These are phyloP conservation scores for Cetonia aurata DNA, from an alignment of 2,888 invertebrate genomes.

Conservation along the genomic window DNA sequence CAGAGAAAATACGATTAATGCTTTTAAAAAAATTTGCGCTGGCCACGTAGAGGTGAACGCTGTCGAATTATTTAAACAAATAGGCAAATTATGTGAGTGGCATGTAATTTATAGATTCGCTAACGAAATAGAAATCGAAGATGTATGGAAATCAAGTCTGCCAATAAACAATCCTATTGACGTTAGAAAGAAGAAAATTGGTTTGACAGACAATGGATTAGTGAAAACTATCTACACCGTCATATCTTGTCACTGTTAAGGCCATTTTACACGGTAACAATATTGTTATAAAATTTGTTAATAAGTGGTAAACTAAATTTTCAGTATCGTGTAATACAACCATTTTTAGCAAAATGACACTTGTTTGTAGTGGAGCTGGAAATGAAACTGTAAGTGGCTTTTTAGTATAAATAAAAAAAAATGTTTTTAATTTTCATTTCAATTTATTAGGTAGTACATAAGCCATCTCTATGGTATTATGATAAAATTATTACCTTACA, in stretches of 20 bases:
- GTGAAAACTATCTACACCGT: slow-evolving; percentile 1
- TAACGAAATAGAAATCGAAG: not conserved
- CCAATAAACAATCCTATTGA: slow-evolving; percentile 2
- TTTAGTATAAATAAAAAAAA: too few species aligned
- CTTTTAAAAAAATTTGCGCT: not conserved
- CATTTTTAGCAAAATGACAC: too few species aligned
- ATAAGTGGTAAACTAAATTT: too few species aligned
- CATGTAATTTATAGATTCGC: slow-evolving; percentile 15
- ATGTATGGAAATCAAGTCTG: slow-evolving; percentile 2
- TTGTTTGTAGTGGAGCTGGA: too few species aligned
- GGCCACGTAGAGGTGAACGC: not conserved
- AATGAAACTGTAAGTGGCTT: too few species aligned
- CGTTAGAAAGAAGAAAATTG: slow-evolving; percentile 8
- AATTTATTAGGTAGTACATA: too few species aligned
- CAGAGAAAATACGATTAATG: slow-evolving; percentile 1
- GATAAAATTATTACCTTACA: too few species aligned
- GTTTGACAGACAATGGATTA: not conserved
- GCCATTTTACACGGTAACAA: too few species aligned
- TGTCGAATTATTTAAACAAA: slow-evolving; percentile 6
- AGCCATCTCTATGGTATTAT: too few species aligned
- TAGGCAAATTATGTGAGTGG: slow-evolving; percentile 7
- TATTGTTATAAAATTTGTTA: too few species aligned
- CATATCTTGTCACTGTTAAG: slow-evolving; percentile 1
- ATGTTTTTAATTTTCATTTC: too few species aligned
- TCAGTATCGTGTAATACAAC: too few species aligned